These are phyloP conservation scores for Zygogramma bicolorata DNA, from an alignment of 2,888 invertebrate species.

Conservation along the genomic window DNA sequence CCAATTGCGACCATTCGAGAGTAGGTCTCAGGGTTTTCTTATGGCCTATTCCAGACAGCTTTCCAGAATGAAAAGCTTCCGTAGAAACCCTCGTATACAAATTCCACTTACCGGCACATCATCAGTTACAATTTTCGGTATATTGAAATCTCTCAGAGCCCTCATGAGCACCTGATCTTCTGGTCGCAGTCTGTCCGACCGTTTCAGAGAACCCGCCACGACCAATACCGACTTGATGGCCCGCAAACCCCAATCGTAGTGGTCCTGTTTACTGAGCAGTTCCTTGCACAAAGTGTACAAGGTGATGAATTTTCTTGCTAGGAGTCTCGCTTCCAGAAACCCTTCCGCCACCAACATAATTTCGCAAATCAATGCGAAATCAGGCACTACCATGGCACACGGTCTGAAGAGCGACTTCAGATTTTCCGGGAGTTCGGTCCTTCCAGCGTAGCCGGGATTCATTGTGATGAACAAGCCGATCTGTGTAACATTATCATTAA, in stretches of 20 bases:
- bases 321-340: slow-evolving; percentile 83
- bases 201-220: slow-evolving; percentile 91
- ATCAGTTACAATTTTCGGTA: slow-evolving; percentile 94
- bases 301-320: slow-evolving; percentile 95
- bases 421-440: slow-evolving; percentile 91
- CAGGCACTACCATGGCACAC: slow-evolving; percentile 98
- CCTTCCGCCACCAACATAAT: slow-evolving; percentile 96
- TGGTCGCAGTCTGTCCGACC: slow-evolving; percentile 80
- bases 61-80: no score
- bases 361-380: slow-evolving; percentile 95
- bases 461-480: slow-evolving; percentile 95
- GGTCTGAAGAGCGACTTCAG: slow-evolving; percentile 82
- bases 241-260: slow-evolving; percentile 96
- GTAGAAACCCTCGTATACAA: no score
- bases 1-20: no score
- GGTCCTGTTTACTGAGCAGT: slow-evolving; percentile 93
- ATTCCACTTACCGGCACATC: slow-evolving; percentile 80
- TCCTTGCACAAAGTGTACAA: slow-evolving; percentile 91
- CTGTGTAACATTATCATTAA: slow-evolving; percentile 47
- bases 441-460: slow-evolving; percentile 96
- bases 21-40: no score
- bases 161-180: slow-evolving; percentile 96
- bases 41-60: no score
- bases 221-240: slow-evolving; percentile 97
- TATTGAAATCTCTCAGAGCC: slow-evolving; percentile 93